phyloP scores from a whole-genome alignment of 2,888 invertebrate genomes.

The Acrocera orbiculus region DNA sequence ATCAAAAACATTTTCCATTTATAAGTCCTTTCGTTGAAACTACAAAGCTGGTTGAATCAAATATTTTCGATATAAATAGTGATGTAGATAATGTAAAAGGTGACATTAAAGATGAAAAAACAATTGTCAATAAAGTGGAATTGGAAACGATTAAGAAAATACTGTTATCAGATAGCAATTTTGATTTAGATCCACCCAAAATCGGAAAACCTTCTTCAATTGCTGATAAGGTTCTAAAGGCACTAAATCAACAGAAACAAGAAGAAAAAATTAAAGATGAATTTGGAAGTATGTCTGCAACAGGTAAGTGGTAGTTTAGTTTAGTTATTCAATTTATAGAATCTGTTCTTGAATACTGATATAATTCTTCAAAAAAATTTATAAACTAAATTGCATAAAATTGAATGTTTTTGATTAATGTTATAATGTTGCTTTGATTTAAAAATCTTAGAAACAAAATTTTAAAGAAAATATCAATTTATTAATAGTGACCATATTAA shows the following conservation, averaged over 20 bases:
- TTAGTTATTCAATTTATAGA: no score
- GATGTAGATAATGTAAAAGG: conserved; percentile 20
- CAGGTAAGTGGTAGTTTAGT: no score
- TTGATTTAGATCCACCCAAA: conserved; percentile 26
- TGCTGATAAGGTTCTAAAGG: conserved; percentile 43
- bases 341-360: no score
- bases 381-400: no score
- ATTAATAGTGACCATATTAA: no score
- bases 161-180: conserved; percentile 22
- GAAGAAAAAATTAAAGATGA: conserved; percentile 25
- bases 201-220: conserved; percentile 34
- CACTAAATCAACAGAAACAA: conserved; percentile 38
- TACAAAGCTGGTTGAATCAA: conserved; percentile 14
- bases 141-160: conserved; percentile 27
- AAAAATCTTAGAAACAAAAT: no score
- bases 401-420: no score
- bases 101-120: conserved; percentile 11
- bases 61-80: conserved; percentile 24
- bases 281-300: no score
- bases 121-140: conserved; percentile 21
- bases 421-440: no score
- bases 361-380: no score
- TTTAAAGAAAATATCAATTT: no score
- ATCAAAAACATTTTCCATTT: conserved; percentile 5
- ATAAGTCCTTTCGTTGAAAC: conserved; percentile 25